Percentiles rank a stretch among this genome's conserved stretches.
Conservation (phyloP, 2,888 invertebrate genomes). For the Mantis religiosa region DNA sequence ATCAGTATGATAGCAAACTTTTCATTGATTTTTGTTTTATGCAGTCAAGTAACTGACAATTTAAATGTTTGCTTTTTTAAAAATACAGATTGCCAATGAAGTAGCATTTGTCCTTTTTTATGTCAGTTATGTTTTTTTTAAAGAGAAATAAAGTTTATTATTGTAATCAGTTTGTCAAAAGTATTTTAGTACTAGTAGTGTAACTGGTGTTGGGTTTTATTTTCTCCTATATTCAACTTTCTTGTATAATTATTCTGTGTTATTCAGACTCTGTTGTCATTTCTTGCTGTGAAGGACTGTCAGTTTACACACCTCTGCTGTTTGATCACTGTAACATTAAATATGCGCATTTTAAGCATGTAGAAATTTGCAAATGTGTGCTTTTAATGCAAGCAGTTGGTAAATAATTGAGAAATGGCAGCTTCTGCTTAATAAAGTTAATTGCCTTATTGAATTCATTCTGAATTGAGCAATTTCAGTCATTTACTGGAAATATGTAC, state of each 20-base stretch:
- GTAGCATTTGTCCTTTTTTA: neutral
- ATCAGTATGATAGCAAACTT: neutral
- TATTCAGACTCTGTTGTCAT: neutral
- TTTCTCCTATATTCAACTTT: neutral
- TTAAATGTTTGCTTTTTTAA: neutral
- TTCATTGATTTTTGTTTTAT: neutral
- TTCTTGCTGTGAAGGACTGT: neutral
- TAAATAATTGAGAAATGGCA: no score
- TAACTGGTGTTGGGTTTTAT: neutral
- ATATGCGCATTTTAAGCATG: neutral
- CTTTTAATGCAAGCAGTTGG: neutral
- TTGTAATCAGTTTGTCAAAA: neutral
- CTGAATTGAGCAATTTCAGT: no score
- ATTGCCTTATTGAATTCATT: no score
- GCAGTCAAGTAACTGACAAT: neutral
- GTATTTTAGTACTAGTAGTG: neutral
- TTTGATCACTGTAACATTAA: neutral
- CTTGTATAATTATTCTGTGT: neutral
- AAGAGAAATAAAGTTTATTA: neutral
- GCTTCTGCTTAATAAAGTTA: no score
- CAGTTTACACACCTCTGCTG: neutral
- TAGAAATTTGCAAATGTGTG: neutral
- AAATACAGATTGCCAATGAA: neutral
- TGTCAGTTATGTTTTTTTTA: neutral
- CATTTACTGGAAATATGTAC: no score